Evolutionary conservation across 2,113 vertebrate species (phyloP).

Genomic region (Phyllostomus hastatus): DNA sequence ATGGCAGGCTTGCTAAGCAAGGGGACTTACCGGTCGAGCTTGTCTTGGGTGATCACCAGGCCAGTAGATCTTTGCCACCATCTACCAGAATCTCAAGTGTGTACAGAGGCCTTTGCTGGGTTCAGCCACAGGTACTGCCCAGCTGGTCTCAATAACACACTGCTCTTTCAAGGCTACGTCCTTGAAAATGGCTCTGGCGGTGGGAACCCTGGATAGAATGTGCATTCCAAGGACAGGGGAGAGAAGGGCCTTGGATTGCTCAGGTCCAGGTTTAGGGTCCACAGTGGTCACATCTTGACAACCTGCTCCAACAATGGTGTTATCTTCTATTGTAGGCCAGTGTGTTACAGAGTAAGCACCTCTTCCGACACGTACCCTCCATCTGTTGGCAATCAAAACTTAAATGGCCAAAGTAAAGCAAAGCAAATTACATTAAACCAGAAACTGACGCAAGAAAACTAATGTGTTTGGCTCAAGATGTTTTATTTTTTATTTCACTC

Average conservation of each 20-base stretch:
- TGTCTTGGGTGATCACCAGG: neutral
- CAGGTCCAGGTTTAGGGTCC: neutral
- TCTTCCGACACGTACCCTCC: neutral
- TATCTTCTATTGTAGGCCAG: neutral
- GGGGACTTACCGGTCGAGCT: neutral
- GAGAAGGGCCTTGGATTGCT: neutral
- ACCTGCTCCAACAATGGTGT: neutral
- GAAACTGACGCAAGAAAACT: neutral
- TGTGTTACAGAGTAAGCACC: neutral
- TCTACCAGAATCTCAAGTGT: neutral
- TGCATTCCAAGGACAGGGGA: neutral
- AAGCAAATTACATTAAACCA: neutral
- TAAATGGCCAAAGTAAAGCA: neutral
- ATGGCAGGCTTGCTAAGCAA: neutral
- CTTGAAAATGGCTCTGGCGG: neutral
- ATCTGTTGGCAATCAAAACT: neutral
- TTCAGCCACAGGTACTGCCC: neutral
- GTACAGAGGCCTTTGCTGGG: neutral
- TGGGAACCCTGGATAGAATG: neutral
- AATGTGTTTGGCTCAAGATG: neutral
- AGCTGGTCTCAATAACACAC: neutral
- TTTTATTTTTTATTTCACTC: neutral
- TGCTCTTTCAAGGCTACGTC: neutral
- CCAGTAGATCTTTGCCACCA: too few species aligned
- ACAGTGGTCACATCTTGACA: neutral